Evolutionary conservation across 2,797 vertebrate genomes (phyloP).

Genomic region (Oreonectes daqikongensis): DNA sequence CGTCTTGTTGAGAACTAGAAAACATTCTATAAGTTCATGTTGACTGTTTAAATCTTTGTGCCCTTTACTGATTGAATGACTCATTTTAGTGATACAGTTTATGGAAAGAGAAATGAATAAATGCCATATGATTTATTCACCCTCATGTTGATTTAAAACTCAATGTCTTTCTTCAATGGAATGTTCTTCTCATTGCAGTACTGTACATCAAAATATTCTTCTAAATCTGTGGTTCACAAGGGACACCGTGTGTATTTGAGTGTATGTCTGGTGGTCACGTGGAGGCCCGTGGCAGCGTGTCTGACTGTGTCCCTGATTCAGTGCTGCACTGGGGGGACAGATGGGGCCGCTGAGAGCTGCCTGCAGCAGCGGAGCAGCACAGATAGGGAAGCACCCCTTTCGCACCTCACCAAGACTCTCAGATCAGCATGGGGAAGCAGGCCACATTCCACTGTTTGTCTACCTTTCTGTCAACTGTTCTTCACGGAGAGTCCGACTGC

Average conservation of each 20-base stretch:
- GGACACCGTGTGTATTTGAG: constrained; percentile 21
- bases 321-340: constrained; percentile 73
- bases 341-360: constrained; percentile 78
- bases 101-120: too few species aligned
- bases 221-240: not conserved
- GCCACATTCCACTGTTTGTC: constrained; percentile 40
- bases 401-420: constrained; percentile 48
- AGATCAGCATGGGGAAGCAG: constrained; percentile 51
- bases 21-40: constrained; percentile 17
- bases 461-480: constrained; percentile 27
- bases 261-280: constrained; percentile 53
- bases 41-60: constrained; percentile 10
- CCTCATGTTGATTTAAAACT: not conserved
- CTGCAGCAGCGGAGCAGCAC: constrained; percentile 60
- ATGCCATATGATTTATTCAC: too few species aligned
- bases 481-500: constrained; percentile 17
- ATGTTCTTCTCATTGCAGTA: not conserved
- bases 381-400: constrained; percentile 63
- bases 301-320: constrained; percentile 72
- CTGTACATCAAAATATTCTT: not conserved
- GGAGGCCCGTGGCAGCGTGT: constrained; percentile 61
- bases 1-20: constrained; percentile 9
- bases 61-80: constrained; percentile 28
- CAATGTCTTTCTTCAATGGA: not conserved
- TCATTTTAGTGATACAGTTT: too few species aligned